These are phyloP conservation scores for Apis dorsata DNA, from an alignment of 1,140 invertebrate genomes.

Conservation along the genomic window DNA sequence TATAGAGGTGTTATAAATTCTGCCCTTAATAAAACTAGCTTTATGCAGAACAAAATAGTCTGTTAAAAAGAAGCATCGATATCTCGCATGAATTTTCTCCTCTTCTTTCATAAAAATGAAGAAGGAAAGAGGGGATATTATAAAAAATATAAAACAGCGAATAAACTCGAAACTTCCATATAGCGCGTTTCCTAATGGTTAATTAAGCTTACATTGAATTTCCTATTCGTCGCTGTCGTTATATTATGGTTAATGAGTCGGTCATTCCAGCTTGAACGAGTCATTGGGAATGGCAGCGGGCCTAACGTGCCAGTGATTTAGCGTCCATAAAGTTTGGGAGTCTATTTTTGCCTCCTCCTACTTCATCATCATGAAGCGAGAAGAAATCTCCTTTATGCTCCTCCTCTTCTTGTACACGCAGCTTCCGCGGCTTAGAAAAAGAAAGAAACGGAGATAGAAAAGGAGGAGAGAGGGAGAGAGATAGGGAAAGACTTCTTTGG, in stretches of 20 bases:
- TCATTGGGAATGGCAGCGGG: slow-evolving; percentile 23
- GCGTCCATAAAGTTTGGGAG: slow-evolving; percentile 56
- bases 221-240: slow-evolving; percentile 53
- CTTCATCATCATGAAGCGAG: slow-evolving; percentile 23
- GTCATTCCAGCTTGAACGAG: slow-evolving; percentile 15
- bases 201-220: slow-evolving; percentile 59
- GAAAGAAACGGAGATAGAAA: neutral
- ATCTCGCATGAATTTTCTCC: neutral
- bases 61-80: neutral
- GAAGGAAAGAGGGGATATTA: too few relatives aligned
- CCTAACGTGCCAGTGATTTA: slow-evolving; percentile 58
- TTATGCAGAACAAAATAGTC: neutral
- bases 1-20: neutral
- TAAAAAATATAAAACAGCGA: neutral
- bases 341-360: slow-evolving; percentile 53
- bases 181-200: slow-evolving; percentile 44
- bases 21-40: neutral
- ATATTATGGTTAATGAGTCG: slow-evolving; percentile 56
- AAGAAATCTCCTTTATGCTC: neutral
- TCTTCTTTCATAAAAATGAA: too few relatives aligned
- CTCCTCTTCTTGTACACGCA: neutral
- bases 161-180: neutral
- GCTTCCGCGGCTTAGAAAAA: slow-evolving; percentile 23
- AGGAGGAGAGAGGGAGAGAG: neutral
- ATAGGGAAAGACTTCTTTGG: slow-evolving; percentile 39